These are phyloP conservation scores for Euleptes europaea DNA, from an alignment of 2,113 vertebrate genomes.

Conservation along the genomic window DNA sequence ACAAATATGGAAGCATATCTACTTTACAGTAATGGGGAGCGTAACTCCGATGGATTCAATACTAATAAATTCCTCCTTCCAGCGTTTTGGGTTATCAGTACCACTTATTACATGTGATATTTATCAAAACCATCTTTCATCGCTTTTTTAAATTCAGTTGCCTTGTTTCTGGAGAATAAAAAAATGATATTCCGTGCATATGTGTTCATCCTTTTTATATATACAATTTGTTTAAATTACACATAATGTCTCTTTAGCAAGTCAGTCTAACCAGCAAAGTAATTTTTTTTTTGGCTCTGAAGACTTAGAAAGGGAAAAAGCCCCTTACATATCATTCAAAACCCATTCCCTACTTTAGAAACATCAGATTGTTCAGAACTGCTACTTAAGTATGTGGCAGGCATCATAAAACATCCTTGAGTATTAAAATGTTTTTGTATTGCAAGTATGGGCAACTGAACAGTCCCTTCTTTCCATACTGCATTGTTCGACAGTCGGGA, in stretches of 20 bases:
- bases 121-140: neutral
- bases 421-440: neutral
- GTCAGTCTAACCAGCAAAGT: neutral
- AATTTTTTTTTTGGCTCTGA: slow-evolving; percentile 2
- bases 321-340: slow-evolving; percentile 41
- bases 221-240: slow-evolving; percentile 20
- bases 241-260: slow-evolving; percentile 1
- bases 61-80: too few species aligned
- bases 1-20: too few species aligned
- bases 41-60: too few species aligned
- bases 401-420: slow-evolving; percentile 4
- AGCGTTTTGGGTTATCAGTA: too few species aligned
- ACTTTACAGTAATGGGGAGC: too few species aligned
- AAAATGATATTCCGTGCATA: neutral
- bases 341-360: slow-evolving; percentile 13
- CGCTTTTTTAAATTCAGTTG: slow-evolving; percentile 7
- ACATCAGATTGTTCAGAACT: slow-evolving; percentile 20
- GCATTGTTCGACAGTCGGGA: neutral
- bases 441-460: neutral
- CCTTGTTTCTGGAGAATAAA: neutral
- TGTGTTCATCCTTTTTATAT: neutral
- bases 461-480: neutral
- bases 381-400: neutral
- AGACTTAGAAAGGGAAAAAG: slow-evolving; percentile 24
- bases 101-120: neutral